Base-by-base conservation (phyloP, 2,113 vertebrate species). In the Mastomys natalensis region DNA sequence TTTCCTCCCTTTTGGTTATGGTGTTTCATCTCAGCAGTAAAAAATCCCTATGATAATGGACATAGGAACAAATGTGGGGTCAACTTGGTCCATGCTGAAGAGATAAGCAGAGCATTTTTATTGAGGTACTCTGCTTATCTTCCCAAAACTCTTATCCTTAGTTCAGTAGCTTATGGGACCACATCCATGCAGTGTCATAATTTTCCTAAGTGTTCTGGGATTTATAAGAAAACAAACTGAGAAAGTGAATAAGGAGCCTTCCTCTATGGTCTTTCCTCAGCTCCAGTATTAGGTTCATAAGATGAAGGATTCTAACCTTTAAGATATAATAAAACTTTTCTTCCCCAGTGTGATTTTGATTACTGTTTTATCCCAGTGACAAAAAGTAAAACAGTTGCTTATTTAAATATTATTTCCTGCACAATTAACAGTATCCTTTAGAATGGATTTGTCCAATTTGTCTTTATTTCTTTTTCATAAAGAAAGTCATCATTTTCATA, bases 351-450 rank as follows among this genome's bases (percentile, higher is more conserved):
- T 80, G 31, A 21, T 37, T 55, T 53, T 55, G 51, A 80, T 80
- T 80, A 53, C 48, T 80, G 31, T 53, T 80, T 80, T 37, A 80
- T 9, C 16, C 34, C 17, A 37, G 17, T 15, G 10, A 55, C 48
- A 37, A 53, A 77, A 80, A 80, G 16, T 17, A 60, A 82, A 82
- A 60, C 15, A 60, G 51, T 55, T 55, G 21, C 34, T 22, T 82
- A 60, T 40, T 45, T 77, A 95, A 85, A 74, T 81, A 86, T 76
- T 62, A 11, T 68, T 91, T 80, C 55, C 77, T 87, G 34, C 19
- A 87, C 34, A 93, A 93, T 45, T 84, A 94, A 88, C 55, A 80
- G 77, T 70, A 29, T 53, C 74, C 24, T 58, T 87, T 66, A 53
- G 34, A 34, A 21, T 31, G 62, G 4, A 73, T n/a, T 80, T 87